Percentiles rank a stretch among this genome's conserved stretches.
Evolutionary conservation across 2,113 vertebrate species (phyloP).

Genomic region (Sula dactylatra): DNA sequence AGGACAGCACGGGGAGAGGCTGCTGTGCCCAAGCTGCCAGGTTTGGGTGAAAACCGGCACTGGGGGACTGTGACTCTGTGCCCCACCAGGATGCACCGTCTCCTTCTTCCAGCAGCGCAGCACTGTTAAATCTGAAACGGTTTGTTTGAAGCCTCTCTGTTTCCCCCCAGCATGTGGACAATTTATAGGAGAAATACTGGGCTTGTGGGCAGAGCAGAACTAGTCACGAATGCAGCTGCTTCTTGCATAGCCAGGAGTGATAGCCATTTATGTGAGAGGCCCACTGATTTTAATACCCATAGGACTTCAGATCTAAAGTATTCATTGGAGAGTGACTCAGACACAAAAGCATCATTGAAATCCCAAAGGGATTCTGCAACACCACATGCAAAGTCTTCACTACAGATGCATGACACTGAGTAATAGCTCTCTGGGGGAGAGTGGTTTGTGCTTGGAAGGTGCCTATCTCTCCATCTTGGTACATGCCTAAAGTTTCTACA

Average conservation of each 20-base stretch:
- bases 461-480: not conserved
- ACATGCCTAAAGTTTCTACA: not conserved
- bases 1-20: not conserved
- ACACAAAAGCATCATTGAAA: not conserved
- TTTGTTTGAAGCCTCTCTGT: not conserved
- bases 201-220: not conserved
- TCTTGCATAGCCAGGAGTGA: not conserved
- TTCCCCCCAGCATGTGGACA: not conserved
- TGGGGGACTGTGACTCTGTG: not conserved
- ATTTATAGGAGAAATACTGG: not conserved
- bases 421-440: not conserved
- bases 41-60: accelerated
- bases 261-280: accelerated
- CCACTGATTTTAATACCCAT: not conserved
- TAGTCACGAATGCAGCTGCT: not conserved
- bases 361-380: not conserved
- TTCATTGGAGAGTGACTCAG: not conserved
- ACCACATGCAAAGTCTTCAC: not conserved
- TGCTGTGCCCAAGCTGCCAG: not conserved
- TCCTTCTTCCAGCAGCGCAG: not conserved
- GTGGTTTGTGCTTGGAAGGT: not conserved
- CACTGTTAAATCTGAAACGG: not conserved
- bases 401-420: not conserved
- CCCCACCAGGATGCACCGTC: not conserved
- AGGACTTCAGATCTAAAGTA: not conserved